Evolutionary conservation across 2,888 invertebrate genomes (phyloP).

Genomic region (Halocaridina rubra): DNA sequence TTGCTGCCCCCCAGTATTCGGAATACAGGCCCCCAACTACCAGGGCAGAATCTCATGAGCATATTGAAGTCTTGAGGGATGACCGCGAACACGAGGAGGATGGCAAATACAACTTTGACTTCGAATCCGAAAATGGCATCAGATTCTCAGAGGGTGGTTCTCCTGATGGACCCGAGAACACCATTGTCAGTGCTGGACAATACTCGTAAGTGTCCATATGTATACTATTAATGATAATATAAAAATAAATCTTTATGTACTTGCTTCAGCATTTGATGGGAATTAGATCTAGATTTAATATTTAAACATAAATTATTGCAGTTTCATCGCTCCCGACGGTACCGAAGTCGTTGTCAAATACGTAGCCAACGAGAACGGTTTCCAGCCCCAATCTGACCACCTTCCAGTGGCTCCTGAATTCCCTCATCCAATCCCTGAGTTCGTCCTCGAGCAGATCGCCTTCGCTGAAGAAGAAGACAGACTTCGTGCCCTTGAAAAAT

Average conservation of each 20-base stretch:
- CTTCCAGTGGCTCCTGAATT: slow-evolving; percentile 48
- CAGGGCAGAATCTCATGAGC: not conserved
- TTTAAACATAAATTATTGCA: not conserved
- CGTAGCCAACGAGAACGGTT: slow-evolving; percentile 48
- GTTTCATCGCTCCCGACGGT: slow-evolving; percentile 58
- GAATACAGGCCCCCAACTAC: not conserved
- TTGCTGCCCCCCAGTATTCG: not conserved
- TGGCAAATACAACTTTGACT: slow-evolving; percentile 57
- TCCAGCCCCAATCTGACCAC: slow-evolving; percentile 33
- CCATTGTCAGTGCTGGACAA: not conserved
- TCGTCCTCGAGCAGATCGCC: slow-evolving; percentile 33
- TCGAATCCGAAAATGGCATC: slow-evolving; percentile 59
- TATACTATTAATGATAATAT: too few relatives aligned
- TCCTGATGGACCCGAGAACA: not conserved
- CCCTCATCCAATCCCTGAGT: slow-evolving; percentile 38
- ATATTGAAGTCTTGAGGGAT: slow-evolving; percentile 53
- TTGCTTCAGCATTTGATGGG: not conserved
- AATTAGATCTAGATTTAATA: not conserved
- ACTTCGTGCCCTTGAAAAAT: not conserved
- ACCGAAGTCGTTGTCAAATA: slow-evolving; percentile 45
- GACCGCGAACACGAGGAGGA: slow-evolving; percentile 48
- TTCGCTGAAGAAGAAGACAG: slow-evolving; percentile 28
- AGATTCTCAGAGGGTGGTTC: slow-evolving; percentile 8
- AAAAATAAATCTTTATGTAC: too few relatives aligned
- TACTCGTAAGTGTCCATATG: not conserved